A percentile compares a stretch with the other conserved stretches of the same genome.
These are phyloP conservation scores for Acipenser oxyrinchus DNA, from an alignment of 2,797 vertebrate species.

Conservation along the genomic window DNA sequence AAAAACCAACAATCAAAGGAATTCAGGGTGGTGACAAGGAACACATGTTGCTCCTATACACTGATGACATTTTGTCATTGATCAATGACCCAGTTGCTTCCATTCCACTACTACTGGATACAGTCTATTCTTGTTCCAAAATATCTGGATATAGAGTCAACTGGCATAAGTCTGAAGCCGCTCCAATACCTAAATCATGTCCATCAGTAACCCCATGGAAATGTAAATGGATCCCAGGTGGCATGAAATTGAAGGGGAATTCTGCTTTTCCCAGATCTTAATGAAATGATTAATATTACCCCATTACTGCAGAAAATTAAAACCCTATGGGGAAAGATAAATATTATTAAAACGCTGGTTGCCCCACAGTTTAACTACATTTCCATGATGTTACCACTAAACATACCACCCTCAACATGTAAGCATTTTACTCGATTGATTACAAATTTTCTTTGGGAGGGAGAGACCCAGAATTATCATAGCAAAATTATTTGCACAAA, in stretches of 20 bases:
- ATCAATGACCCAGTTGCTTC: no score
- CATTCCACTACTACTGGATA: background rate
- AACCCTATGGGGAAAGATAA: slow-evolving; percentile 17
- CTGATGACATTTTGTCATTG: no score
- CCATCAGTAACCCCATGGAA: background rate
- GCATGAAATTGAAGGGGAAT: slow-evolving; percentile 10
- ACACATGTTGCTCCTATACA: background rate
- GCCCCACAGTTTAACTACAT: slow-evolving; percentile 10
- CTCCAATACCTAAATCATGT: background rate
- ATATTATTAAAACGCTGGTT: slow-evolving; percentile 18
- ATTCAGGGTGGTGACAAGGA: background rate
- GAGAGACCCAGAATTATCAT: no score
- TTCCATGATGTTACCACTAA: slow-evolving; percentile 5
- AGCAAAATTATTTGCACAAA: no score
- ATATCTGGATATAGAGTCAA: background rate
- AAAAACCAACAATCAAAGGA: background rate
- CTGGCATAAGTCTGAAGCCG: slow-evolving; percentile 10
- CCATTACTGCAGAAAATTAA: slow-evolving; percentile 17
- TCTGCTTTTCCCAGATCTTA: background rate
- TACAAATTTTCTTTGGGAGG: no score
- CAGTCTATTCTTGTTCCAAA: background rate
- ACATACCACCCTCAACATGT: no score
- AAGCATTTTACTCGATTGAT: no score
- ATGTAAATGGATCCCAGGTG: slow-evolving; percentile 12
- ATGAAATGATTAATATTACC: slow-evolving; percentile 16